These are phyloP conservation scores for Dipodomys ordii DNA, from an alignment of 2,113 vertebrate genomes.

Conservation along the genomic window DNA sequence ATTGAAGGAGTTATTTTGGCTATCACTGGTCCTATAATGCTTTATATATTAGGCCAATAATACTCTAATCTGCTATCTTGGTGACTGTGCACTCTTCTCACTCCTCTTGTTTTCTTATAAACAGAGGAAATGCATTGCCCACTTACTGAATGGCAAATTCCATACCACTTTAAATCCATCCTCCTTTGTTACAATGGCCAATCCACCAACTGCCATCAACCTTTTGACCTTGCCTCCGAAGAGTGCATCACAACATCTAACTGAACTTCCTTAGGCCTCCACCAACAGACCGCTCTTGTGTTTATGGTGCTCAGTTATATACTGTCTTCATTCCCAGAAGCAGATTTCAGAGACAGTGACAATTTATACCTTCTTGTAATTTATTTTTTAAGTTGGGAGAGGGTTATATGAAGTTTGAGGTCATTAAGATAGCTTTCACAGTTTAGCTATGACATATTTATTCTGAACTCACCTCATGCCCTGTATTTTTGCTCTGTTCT, in stretches of 20 bases:
- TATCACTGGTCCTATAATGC: background rate
- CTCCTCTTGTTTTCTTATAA: background rate
- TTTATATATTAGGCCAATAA: background rate
- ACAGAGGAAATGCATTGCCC: background rate
- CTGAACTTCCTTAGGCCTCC: background rate
- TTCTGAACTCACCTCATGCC: background rate
- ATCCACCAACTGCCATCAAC: background rate
- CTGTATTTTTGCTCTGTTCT: background rate
- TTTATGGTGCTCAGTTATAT: background rate
- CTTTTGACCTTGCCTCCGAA: too few relatives aligned
- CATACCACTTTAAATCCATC: background rate
- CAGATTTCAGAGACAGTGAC: slow-evolving; percentile 19
- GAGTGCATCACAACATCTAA: background rate
- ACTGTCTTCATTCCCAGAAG: slow-evolving; percentile 5
- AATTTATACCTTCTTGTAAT: background rate
- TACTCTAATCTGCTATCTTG: background rate
- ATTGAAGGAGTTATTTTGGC: background rate
- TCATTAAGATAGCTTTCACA: background rate
- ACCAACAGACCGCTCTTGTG: background rate
- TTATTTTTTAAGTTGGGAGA: background rate
- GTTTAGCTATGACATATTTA: background rate
- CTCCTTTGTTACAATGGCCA: background rate
- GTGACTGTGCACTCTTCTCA: background rate
- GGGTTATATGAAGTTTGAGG: background rate
- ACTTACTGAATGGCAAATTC: slow-evolving; percentile 6